Base-by-base conservation (phyloP, 1,140 invertebrate species). In the Sogatella furcifera region DNA sequence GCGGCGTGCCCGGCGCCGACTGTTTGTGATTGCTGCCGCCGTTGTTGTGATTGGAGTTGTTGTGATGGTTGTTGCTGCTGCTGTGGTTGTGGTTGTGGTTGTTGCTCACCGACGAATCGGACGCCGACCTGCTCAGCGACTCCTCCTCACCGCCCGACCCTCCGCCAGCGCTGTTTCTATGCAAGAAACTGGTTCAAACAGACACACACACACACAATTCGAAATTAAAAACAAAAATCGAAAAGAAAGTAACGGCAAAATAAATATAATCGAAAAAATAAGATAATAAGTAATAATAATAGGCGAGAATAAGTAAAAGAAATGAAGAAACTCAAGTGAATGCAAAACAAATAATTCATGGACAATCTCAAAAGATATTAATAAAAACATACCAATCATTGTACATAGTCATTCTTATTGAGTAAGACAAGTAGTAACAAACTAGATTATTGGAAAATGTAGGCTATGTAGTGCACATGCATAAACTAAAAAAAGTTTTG, bases 51-150 rank as follows among this genome's bases (percentile, higher is more conserved):
- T 21, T 31, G 43, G 11, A 41, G 49, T 65, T 61, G 24, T 24
- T 14, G 19, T 53, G 28, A 10, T 55, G 11, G n/a, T 58, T 57
- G 15, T 38, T 15, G 58, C 55, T 58, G 34, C 41, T 49, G 74
- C 24, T 69, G 71, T 77, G 2, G 59, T 71, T 74, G 61, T 80
- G 80, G 63, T 78, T 81, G 46, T 76, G 69, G 42, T 78, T 78
- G 34, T 61, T 66, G 67, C 84, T 83, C 44, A 92, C 88, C 66
- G 89, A 92, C 55, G 89, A 91, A 70, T 93, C 90, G 13, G 90
- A 93, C 24, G 89, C 90, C 58, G 89, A 92, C 70, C 89, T 81
- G 52, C 89, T 93, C 8, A 93, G 77, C 41, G 89, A 92, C 68
- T 93, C 80, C 62, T 81, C 89, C 68, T 90, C 91, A 22, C 88